phyloP scores from a whole-genome alignment of 2,888 invertebrate species.

The Xestia rhomboidea region DNA sequence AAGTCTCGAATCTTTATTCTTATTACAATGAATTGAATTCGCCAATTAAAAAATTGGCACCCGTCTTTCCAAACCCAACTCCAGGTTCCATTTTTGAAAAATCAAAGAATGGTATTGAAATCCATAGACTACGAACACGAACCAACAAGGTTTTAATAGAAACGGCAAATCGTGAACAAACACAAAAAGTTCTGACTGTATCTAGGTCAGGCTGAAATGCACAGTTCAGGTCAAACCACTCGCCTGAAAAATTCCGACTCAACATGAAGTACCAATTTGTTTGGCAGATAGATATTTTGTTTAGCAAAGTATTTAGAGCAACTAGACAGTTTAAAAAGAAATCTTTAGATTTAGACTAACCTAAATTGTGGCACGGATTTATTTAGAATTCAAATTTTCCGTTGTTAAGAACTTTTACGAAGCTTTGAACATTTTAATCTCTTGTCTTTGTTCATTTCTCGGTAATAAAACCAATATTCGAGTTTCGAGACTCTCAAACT shows the following conservation, averaged over 20 bases:
- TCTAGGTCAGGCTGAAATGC: slow-evolving; percentile 71
- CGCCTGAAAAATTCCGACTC: slow-evolving; percentile 59
- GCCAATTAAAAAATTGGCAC: background rate
- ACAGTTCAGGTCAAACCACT: slow-evolving; percentile 69
- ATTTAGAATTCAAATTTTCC: background rate
- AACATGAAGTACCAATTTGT: slow-evolving; percentile 60
- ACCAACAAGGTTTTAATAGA: slow-evolving; percentile 47
- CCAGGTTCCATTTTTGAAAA: slow-evolving; percentile 20
- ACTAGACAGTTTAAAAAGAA: slow-evolving; percentile 22
- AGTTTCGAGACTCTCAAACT: background rate
- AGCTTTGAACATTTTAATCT: background rate
- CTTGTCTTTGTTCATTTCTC: background rate
- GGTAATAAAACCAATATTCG: background rate
- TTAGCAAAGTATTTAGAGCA: slow-evolving; percentile 45
- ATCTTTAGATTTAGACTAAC: slow-evolving; percentile 24
- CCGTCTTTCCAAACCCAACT: background rate
- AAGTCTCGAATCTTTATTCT: too few species aligned
- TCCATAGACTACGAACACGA: slow-evolving; percentile 28
- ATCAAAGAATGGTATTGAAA: slow-evolving; percentile 15
- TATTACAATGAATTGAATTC: too few species aligned
- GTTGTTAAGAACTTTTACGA: background rate
- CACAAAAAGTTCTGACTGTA: slow-evolving; percentile 54
- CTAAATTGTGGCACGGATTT: slow-evolving; percentile 14
- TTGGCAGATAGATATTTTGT: slow-evolving; percentile 51
- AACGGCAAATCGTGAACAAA: slow-evolving; percentile 53